phyloP scores from a whole-genome alignment of 2,888 invertebrate species.

The Rhogogaster chlorosoma region DNA sequence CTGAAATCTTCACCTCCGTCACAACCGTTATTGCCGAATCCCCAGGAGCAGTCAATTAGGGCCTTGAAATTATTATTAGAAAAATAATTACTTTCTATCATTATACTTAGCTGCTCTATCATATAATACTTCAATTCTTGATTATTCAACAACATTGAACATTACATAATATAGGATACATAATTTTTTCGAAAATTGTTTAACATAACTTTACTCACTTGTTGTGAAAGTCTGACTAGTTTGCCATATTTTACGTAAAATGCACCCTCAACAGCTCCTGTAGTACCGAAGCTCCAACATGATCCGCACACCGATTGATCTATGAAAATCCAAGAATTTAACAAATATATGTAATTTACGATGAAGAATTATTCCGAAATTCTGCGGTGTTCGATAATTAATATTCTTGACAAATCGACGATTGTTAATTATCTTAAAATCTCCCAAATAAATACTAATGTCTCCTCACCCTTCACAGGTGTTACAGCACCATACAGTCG shows the following conservation, averaged over 20 bases:
- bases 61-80: constrained; percentile 78
- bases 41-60: constrained; percentile 97
- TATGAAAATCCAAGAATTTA: constrained; percentile 67
- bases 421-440: background rate
- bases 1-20: constrained; percentile 99
- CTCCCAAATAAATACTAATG: background rate
- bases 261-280: constrained; percentile 95
- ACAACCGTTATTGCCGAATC: constrained; percentile 97
- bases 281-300: constrained; percentile 98
- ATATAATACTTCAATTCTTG: background rate
- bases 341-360: constrained; percentile 12
- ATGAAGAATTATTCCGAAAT: background rate
- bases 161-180: background rate
- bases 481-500: constrained; percentile 95
- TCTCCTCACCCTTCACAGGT: constrained; percentile 89
- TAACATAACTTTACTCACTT: constrained; percentile 76
- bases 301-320: constrained; percentile 99
- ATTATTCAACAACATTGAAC: background rate
- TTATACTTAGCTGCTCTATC: background rate
- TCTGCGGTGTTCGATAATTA: background rate
- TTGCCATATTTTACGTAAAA: constrained; percentile 91
- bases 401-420: background rate
- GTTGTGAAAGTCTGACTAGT: constrained; percentile 92
- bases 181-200: background rate
- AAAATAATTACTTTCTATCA: background rate